Conservation (phyloP, 2,888 invertebrate genomes). For the Ametastegia equiseti region DNA sequence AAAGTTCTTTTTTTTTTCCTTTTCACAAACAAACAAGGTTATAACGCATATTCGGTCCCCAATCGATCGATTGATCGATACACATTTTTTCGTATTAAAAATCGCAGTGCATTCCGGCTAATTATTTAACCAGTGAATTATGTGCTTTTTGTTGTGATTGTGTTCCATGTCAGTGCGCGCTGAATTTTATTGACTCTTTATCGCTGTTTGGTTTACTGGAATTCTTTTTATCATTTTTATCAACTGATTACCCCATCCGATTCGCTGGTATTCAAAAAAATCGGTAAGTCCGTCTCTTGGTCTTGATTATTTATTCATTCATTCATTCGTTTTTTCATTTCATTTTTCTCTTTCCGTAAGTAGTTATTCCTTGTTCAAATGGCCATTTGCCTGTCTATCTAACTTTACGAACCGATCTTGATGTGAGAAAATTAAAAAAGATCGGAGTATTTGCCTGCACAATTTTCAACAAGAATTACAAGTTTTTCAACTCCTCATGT, state of each 20-base stretch:
- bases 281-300: too few species aligned
- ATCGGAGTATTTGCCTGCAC: too few species aligned
- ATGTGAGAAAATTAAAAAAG: too few species aligned
- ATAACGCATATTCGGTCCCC: neutral
- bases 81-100: too few species aligned
- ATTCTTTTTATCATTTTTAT: neutral
- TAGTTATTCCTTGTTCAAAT: too few species aligned
- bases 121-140: too few species aligned
- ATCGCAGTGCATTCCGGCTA: constrained; percentile 9
- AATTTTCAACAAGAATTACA: neutral
- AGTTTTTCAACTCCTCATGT: neutral
- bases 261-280: too few species aligned
- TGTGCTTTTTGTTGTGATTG: constrained; percentile 42
- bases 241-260: neutral
- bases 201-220: neutral
- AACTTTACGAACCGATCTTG: too few species aligned
- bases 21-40: neutral
- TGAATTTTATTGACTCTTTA: constrained; percentile 9
- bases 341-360: too few species aligned
- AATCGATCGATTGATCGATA: neutral
- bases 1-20: neutral
- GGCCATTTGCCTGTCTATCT: too few species aligned
- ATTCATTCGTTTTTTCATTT: too few species aligned
- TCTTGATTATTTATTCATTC: too few species aligned
- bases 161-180: constrained; percentile 41